Percentiles rank a stretch among this genome's conserved stretches.
Conservation (phyloP, 2,797 vertebrate species). For the Rousettus madagascariensis region DNA sequence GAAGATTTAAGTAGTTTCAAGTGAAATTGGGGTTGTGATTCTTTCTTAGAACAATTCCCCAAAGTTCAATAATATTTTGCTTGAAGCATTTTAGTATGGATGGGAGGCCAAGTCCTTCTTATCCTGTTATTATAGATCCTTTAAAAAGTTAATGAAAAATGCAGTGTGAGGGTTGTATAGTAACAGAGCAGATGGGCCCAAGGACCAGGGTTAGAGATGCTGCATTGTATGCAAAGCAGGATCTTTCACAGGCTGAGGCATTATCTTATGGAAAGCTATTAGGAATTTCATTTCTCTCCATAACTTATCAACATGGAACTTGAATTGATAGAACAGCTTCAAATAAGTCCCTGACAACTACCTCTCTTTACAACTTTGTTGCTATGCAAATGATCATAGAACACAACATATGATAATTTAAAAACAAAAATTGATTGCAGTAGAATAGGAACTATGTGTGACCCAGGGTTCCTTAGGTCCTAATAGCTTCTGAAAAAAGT, state of each 20-base stretch:
- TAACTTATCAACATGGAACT: not conserved
- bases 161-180: not conserved
- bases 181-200: not conserved
- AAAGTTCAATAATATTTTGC: constrained; percentile 19
- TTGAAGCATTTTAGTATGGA: constrained; percentile 41
- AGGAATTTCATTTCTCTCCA: not conserved
- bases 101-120: not conserved
- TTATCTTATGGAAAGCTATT: not conserved
- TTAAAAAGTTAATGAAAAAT: constrained; percentile 63
- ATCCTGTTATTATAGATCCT: constrained; percentile 11
- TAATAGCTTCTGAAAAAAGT: not conserved
- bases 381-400: not conserved
- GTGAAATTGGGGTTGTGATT: constrained; percentile 21
- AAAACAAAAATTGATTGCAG: not conserved
- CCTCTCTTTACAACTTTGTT: not conserved
- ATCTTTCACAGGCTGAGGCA: not conserved
- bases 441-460: not conserved
- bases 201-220: not conserved
- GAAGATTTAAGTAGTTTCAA: not conserved
- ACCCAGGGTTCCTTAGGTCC: not conserved
- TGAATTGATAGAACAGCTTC: not conserved
- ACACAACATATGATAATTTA: not conserved
- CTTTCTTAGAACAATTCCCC: constrained; percentile 31
- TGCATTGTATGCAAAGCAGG: not conserved
- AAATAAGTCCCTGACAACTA: not conserved